Evolutionary conservation across 2,888 invertebrate genomes (phyloP).

Genomic region (Hemithea aestivaria): DNA sequence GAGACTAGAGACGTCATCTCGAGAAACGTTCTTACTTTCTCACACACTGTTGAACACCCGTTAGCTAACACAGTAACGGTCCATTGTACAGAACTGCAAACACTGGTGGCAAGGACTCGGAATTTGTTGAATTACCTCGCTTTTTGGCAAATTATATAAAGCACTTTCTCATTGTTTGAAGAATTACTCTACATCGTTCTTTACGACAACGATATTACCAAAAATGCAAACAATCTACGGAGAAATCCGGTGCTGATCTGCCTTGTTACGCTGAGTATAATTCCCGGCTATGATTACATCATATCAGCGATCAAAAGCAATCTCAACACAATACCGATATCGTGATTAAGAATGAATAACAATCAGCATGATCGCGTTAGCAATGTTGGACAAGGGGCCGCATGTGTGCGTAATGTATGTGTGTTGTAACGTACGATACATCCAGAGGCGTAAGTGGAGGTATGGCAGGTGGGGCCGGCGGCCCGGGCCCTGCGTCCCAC

Average conservation of each 20-base stretch:
- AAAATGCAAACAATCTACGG: no score
- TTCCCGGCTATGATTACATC: no score
- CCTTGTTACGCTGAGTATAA: no score
- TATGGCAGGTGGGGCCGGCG: constrained; percentile 78
- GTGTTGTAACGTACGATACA: constrained; percentile 74
- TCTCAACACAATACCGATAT: constrained; percentile 22
- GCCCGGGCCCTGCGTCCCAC: constrained; percentile 77
- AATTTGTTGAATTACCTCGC: not conserved
- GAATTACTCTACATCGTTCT: no score
- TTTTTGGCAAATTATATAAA: not conserved
- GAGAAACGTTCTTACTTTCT: constrained; percentile 29
- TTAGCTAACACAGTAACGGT: constrained; percentile 38
- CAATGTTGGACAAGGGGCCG: constrained; percentile 53
- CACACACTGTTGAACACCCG: constrained; percentile 34
- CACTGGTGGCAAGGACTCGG: constrained; percentile 1
- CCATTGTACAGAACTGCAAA: constrained; percentile 15
- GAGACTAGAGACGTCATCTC: constrained; percentile 26
- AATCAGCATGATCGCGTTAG: constrained; percentile 23
- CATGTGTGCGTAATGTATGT: constrained; percentile 35
- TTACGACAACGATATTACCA: no score
- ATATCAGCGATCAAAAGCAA: constrained; percentile 8
- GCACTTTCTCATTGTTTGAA: no score
- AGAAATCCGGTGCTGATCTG: no score
- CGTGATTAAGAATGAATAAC: constrained; percentile 15
- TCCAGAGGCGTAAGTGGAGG: constrained; percentile 80